These are phyloP conservation scores for Hemiscyllium ocellatum DNA, from an alignment of 2,113 vertebrate species.

Conservation along the genomic window DNA sequence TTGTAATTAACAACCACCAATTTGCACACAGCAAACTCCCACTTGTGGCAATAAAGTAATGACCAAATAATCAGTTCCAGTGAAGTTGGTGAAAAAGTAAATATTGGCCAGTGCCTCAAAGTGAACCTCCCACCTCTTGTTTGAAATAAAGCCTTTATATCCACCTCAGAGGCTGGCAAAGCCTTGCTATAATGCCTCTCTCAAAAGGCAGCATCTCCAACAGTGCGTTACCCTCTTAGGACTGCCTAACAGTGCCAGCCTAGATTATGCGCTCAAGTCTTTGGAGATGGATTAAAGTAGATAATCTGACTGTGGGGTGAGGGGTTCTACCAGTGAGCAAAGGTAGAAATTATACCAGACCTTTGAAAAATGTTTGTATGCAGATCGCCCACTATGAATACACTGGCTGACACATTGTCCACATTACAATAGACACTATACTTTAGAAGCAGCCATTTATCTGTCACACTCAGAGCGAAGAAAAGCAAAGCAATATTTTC, in stretches of 20 bases:
- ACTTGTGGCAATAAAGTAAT: neutral
- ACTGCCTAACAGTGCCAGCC: neutral
- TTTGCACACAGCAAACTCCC: neutral
- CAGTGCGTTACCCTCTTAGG: neutral
- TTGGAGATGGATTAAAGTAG: neutral
- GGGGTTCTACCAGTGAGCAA: neutral
- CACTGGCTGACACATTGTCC: neutral
- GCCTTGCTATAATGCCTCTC: neutral
- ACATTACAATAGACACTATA: neutral
- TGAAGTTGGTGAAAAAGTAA: neutral
- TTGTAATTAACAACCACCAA: neutral
- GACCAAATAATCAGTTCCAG: neutral
- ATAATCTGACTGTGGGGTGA: neutral
- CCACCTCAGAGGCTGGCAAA: neutral
- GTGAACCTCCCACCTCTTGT: neutral
- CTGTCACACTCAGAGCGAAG: neutral
- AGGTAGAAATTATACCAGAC: neutral
- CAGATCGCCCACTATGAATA: neutral
- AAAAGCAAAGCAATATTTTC: neutral
- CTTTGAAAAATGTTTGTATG: neutral
- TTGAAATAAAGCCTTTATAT: neutral
- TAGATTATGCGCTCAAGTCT: neutral
- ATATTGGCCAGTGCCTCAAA: neutral
- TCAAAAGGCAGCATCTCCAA: neutral
- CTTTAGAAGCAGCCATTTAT: neutral